These are phyloP conservation scores for Nebria brevicollis DNA, from an alignment of 2,888 invertebrate genomes.

Conservation along the genomic window DNA sequence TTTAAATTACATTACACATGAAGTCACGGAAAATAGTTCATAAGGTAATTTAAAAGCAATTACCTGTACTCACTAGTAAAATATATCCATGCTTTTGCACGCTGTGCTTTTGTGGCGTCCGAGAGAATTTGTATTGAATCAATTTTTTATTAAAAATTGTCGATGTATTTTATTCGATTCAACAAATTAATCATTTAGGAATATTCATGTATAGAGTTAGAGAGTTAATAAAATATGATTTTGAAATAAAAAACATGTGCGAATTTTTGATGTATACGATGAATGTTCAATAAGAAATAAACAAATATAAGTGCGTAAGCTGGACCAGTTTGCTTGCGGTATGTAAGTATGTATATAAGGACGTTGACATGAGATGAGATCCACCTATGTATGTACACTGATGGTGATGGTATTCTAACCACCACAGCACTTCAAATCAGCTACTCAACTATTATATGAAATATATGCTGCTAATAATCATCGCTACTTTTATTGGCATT, in stretches of 20 bases:
- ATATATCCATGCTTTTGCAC: not conserved
- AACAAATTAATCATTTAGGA: too few species aligned
- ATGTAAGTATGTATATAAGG: not conserved
- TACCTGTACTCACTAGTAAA: not conserved
- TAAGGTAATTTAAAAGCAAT: conserved; percentile 46
- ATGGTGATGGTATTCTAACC: not conserved
- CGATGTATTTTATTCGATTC: too few species aligned
- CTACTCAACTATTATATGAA: not conserved
- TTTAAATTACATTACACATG: conserved; percentile 1
- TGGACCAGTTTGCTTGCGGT: not conserved
- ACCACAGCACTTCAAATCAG: not conserved
- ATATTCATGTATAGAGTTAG: too few species aligned
- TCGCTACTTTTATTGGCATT: too few species aligned
- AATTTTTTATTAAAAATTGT: too few species aligned
- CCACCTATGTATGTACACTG: not conserved
- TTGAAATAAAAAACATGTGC: too few species aligned
- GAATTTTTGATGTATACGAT: not conserved
- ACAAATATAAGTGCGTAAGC: not conserved
- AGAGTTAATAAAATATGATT: too few species aligned
- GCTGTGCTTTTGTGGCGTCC: not conserved
- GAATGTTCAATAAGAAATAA: not conserved
- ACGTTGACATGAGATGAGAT: not conserved
- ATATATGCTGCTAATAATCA: too few species aligned
- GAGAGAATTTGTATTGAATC: too few species aligned
- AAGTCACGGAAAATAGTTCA: conserved; percentile 41